These are phyloP conservation scores for Callinectes sapidus DNA, from an alignment of 2,888 invertebrate species.

Conservation along the genomic window DNA sequence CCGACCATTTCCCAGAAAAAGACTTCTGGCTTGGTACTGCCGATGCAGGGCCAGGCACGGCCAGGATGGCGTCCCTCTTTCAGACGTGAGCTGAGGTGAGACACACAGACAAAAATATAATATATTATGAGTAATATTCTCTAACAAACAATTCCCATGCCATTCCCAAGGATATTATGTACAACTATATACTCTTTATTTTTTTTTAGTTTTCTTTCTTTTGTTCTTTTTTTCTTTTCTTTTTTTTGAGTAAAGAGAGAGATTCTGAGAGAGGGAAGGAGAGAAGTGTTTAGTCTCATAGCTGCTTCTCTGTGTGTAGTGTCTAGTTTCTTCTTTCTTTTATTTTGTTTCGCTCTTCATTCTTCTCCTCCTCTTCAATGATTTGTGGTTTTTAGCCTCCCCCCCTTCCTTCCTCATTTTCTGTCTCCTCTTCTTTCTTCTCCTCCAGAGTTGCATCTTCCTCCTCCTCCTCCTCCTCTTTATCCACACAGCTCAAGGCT, in stretches of 20 bases:
- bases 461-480: background rate
- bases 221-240: background rate
- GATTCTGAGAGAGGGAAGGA: constrained; percentile 19
- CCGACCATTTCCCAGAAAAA: too few relatives aligned
- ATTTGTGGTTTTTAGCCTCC: background rate
- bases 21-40: too few relatives aligned
- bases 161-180: constrained; percentile 9
- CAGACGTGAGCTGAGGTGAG: background rate
- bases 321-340: background rate
- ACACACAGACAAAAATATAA: constrained; percentile 5
- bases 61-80: background rate
- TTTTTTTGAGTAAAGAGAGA: background rate
- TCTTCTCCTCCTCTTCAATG: background rate
- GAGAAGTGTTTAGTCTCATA: background rate
- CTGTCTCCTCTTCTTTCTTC: background rate
- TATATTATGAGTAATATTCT: background rate
- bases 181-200: constrained; percentile 15
- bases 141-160: background rate
- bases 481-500: background rate
- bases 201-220: background rate
- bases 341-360: background rate
- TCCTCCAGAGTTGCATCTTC: background rate
- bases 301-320: background rate
- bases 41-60: too few relatives aligned
- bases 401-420: constrained; percentile 8